Base-by-base conservation (phyloP, 2,888 invertebrate species). In the Tetheella fluctuosa region DNA sequence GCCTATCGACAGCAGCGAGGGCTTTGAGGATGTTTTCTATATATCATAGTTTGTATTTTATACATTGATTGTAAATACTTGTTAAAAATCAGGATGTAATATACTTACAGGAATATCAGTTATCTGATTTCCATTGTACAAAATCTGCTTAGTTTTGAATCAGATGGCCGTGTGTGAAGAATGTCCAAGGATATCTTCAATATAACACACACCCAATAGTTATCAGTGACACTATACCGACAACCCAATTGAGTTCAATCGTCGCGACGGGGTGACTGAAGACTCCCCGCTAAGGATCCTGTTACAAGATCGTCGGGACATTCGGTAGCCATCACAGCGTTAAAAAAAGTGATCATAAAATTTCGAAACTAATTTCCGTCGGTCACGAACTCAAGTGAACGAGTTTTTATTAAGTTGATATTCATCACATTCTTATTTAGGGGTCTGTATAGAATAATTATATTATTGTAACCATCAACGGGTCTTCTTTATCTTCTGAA, bases 301-400 rank as follows among this genome's bases (percentile, higher is more conserved):
- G 80, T 86, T 84, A 80, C 84, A 67, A 71, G 64, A 67, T 67
- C 66, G 68, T 54, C 67, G 76, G 73, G 78, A 78, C 72, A 83
- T 85, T 83, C 85, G 82, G 86, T 86, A 86, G 85, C 83, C 76
- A 77, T 83, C 76, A 74, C 68, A 66, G 70, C 64, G 71, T 69
- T 71, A 70, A 71, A 79, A 77, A 81, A 77, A 55, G 60, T 64
- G 72, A 65, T 58, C 72, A 55, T 55, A 70, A 66, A 73, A 76
- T 67, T 71, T 67, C 71, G 54, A 74, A 78, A 76, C 78, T 76
- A 78, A 82, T 81, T 82, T 81, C 77, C 71, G 74, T 62, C 68
- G 75, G 76, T 72, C 73, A 76, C 69, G 73, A 63, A 61, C 64
- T 62, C 55, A 58, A 53, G 39, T 55, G 61, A 71, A 76, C 73